Conservation (phyloP, 2,113 vertebrate species). For the Peromyscus californicus region DNA sequence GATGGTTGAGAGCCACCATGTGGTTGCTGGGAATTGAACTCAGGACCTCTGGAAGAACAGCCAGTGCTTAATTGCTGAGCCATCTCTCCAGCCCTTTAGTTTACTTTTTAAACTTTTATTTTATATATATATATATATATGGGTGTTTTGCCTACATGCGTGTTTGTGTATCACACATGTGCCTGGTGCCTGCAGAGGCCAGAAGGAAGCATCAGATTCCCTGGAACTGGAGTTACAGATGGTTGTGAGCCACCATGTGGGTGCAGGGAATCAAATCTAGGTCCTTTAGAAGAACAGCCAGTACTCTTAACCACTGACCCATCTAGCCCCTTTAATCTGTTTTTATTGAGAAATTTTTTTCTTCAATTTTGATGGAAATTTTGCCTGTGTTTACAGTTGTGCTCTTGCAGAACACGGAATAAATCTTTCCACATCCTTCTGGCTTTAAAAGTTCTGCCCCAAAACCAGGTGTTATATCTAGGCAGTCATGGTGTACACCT, state of each 20-base stretch:
- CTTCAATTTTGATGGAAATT: neutral
- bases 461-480: neutral
- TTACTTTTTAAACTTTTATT: neutral
- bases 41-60: no score
- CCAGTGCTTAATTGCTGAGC: no score
- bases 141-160: neutral
- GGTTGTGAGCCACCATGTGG: neutral
- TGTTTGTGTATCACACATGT: neutral
- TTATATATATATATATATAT: neutral
- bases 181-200: neutral
- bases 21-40: no score
- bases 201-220: neutral
- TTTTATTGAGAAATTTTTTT: neutral
- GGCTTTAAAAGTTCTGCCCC: neutral
- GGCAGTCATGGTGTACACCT: neutral
- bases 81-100: no score
- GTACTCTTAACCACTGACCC: neutral
- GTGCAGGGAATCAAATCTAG: neutral
- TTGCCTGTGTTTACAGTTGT: neutral
- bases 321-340: neutral
- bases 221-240: neutral
- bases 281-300: neutral
- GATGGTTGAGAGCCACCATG: no score
- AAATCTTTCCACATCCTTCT: neutral
- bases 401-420: neutral